Evolutionary conservation across 2,888 invertebrate genomes (phyloP), one percentile per base, ranked within the genome.

Genomic region (Hedychridium roseum): DNA sequence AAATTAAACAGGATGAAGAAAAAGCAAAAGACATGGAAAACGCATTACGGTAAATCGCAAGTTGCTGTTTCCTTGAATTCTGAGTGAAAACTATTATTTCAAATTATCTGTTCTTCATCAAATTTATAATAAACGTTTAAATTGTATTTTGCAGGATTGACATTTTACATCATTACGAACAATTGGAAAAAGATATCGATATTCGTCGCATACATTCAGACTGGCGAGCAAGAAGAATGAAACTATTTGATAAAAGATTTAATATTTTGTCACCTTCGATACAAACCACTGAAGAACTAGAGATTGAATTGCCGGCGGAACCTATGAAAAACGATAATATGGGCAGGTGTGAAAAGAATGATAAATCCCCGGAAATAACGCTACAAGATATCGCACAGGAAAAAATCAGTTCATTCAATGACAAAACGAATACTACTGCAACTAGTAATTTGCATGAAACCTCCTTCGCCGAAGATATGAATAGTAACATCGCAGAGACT

Each of bases 121-220:
- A 3, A 11, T 36, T 14, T 11, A 23, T 14, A 23, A 11, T 18
- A 16, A 35, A 9, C 26, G 12, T 27, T 21, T 12, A 31, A 32
- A 21, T 31, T 15, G 14, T 48, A 26, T 27, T 46, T 52, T 59
- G 9, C 27, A 87, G 87, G 34, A 80, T 80, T 46, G 83, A 84
- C 73, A 82, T 86, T 60, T 81, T 85, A 66, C 83, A 84, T 61
- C 87, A 87, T 70, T 88, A 88, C 62, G 82, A 85, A n/a, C 83
- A 85, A 64, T 69, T 88, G 30, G 84, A 83, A 26, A 82, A 82
- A 70, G 83, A 84, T 62, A 83, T 85, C 0, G 85, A 86, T 48
- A 83, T 81, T 57, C 82, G 84, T 48, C 82, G 82, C 50, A 70
- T 82, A 26, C 84, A 83, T 55, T 82, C 84, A 0, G 82, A 83